Base-by-base conservation (phyloP, 2,888 invertebrate genomes). In the Dromius quadrimaculatus region DNA sequence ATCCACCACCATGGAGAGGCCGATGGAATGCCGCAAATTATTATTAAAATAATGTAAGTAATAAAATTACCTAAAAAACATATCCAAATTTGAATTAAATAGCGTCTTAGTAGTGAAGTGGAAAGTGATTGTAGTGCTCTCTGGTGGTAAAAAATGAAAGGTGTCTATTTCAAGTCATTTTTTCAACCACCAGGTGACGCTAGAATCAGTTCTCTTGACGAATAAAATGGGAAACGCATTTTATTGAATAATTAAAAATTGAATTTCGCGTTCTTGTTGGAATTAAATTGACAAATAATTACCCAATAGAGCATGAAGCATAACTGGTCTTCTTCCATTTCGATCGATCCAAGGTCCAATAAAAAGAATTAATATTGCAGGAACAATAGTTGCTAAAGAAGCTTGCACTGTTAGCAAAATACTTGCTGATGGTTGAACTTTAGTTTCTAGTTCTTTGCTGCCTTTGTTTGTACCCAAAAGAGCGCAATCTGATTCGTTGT, bases 301-400 rank as follows among this genome's bases (percentile, higher is more conserved):
- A 88, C 91, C 90, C 72, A 86, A 78, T 72, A 89, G 83, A 1
- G 90, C 87, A 75, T 87, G 83, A 1, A 91, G 79, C 34, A 93
- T 78, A 64, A 92, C 82, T 5, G 92, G 91, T 77, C 90, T 89
- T 47, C 93, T 85, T 20, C 94, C 93, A 82, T 90, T 87, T 73
- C 86, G 89, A 78, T 94, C 93, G 50, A 92, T 92, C 93, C 93
- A 94, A 0, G 92, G 90, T 5, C 93, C 94, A 73, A 93, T 79
- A 78, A 92, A 92, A 50, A 92, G 83, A 59, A 90, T 89, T 3
- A 90, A 79, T 43, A 90, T 76, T 0, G 91, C 89, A 1, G 92
- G 91, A 61, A 90, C 83, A 50, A 91, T 81, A 38, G 88, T 87
- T 75, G 90, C 89, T 34, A 92, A 80, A 1, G 92, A 79, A 1